Evolutionary conservation across 2,113 vertebrate genomes (phyloP), one percentile per base, ranked within the genome.

Genomic region (Dendrocopos noguchii): DNA sequence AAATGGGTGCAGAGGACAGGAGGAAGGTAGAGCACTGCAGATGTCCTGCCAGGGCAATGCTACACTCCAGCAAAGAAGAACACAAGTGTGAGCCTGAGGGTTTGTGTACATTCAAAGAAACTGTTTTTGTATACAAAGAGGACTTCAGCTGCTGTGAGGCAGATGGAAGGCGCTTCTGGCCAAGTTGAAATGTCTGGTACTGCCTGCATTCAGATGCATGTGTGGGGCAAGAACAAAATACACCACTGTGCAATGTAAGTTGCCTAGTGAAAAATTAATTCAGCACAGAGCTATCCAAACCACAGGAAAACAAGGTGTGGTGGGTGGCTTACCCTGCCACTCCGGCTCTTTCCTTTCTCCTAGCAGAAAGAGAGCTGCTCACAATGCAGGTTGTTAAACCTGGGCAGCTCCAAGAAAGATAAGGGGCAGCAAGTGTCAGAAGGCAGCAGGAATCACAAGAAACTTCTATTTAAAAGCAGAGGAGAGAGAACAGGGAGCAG

Each of bases 41-140:
- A 88, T 88, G 77, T 94, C 75, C 75, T 9, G 15, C 15, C 14
- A 2, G 86, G 87, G 89, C 81, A 70, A 94, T 10, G 17, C 81
- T 31, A 6, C 17, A 11, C 70, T 73, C 77, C 3, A 0, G 65
- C 65, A 72, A 50, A 72, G 50, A 88, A 72, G 86, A 65, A 36
- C 52, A 44, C 56, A 65, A 67, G 68, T 2, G 7, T 4, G 4
- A 93, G 88, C 3, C 57, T 70, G 55, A 2, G 15, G 10, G 79
- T 24, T 65, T 66, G 76, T 71, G 72, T 11, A 53, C 73, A 64
- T 85, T 78, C 42, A 61, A 78, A 72, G 65, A 67, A 79, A 60
- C 68, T 86, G 84, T 39, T 91, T 92, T 65, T 92, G 84, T 90
- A 60, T 21, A 95, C 88, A 94, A 91, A 95, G 96, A 88, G 63